Conservation (phyloP, 2,888 invertebrate species). For the Chalcosyrphus nemorum region DNA sequence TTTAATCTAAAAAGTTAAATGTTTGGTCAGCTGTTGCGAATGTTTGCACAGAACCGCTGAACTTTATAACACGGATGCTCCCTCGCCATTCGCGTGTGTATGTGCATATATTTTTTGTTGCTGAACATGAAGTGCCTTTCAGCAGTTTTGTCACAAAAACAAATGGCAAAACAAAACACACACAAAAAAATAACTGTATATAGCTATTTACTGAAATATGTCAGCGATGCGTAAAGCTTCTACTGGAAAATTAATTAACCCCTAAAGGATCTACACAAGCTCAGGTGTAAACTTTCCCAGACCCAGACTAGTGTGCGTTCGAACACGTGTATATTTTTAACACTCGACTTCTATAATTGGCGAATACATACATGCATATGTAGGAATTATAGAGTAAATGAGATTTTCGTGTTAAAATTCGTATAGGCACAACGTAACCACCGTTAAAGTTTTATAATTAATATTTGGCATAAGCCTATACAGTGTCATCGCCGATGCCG, state of each 20-base stretch:
- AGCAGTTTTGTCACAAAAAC: background rate
- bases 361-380: too few species aligned
- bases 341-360: slow-evolving; percentile 6
- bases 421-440: background rate
- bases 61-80: background rate
- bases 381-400: slow-evolving; percentile 22
- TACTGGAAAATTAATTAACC: slow-evolving; percentile 47
- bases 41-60: background rate
- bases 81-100: background rate
- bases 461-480: background rate
- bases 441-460: slow-evolving; percentile 3
- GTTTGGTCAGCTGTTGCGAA: background rate
- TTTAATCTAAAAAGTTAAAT: too few species aligned
- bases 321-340: slow-evolving; percentile 12
- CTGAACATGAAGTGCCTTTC: slow-evolving; percentile 3
- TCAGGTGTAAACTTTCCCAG: slow-evolving; percentile 51
- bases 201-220: slow-evolving; percentile 25
- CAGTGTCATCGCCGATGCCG: too few species aligned
- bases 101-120: background rate
- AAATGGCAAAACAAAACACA: too few species aligned
- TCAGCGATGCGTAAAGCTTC: background rate
- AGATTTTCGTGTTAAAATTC: slow-evolving; percentile 31
- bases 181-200: background rate
- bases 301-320: slow-evolving; percentile 9
- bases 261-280: slow-evolving; percentile 17